phyloP scores from a whole-genome alignment of 2,888 invertebrate species.

The Invenusta paracnida region DNA sequence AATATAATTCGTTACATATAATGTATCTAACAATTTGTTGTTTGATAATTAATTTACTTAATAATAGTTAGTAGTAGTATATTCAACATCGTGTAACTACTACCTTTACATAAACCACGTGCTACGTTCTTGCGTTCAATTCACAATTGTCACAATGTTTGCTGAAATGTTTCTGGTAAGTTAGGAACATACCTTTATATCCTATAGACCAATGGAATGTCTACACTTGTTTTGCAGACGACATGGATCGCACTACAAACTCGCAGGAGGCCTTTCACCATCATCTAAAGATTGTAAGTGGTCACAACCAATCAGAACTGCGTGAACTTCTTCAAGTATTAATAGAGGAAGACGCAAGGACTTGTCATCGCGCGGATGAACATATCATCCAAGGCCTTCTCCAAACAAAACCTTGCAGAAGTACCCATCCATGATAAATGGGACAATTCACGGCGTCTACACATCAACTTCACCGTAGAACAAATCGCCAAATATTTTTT shows the following conservation, averaged over 20 bases:
- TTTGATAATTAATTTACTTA: too few relatives aligned
- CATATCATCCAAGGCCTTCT: background rate
- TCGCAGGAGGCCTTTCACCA: background rate
- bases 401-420: background rate
- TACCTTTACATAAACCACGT: too few relatives aligned
- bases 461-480: background rate
- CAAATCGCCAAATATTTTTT: background rate
- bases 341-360: background rate
- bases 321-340: background rate
- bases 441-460: background rate
- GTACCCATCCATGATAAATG: background rate
- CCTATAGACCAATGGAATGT: background rate
- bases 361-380: background rate
- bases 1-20: too few relatives aligned
- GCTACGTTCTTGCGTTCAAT: too few relatives aligned
- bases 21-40: too few relatives aligned
- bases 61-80: too few relatives aligned
- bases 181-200: background rate
- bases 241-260: background rate
- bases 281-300: background rate
- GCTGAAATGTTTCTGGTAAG: too few relatives aligned
- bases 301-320: background rate
- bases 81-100: too few relatives aligned
- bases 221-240: background rate
- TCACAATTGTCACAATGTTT: too few relatives aligned